Conservation (phyloP, 2,888 invertebrate species). For the Muscina levida region DNA sequence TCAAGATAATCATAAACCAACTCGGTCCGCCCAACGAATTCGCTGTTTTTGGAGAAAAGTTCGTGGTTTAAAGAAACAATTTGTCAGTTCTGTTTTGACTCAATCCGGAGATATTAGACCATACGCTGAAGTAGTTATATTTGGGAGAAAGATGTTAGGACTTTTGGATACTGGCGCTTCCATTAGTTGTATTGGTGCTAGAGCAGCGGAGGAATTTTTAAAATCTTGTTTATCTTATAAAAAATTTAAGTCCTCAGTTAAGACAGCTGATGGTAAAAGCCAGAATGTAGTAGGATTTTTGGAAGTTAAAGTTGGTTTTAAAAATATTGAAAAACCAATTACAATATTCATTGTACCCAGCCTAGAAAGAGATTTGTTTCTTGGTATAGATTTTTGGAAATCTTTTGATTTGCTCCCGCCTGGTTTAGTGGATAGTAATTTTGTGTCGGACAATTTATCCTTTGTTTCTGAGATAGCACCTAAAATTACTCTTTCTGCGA, state of each 20-base stretch:
- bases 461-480: background rate
- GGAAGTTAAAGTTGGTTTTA: background rate
- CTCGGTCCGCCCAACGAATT: background rate
- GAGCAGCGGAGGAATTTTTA: background rate
- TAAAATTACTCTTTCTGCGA: background rate
- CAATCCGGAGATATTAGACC: background rate
- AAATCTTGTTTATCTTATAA: background rate
- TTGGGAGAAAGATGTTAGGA: background rate
- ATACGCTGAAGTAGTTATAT: background rate
- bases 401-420: background rate
- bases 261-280: background rate
- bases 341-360: background rate
- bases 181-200: background rate
- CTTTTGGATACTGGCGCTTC: constrained; percentile 18
- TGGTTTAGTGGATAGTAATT: background rate
- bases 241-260: background rate
- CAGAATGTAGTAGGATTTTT: background rate
- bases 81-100: background rate
- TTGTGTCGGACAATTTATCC: background rate
- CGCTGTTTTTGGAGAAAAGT: background rate
- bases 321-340: background rate
- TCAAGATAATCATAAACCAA: background rate
- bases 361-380: background rate
- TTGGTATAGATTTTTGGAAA: constrained; percentile 14
- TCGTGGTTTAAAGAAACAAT: background rate